Percentiles rank a stretch among this genome's conserved stretches.
Evolutionary conservation across 2,888 invertebrate genomes (phyloP).

Genomic region (Pterostichus madidus): DNA sequence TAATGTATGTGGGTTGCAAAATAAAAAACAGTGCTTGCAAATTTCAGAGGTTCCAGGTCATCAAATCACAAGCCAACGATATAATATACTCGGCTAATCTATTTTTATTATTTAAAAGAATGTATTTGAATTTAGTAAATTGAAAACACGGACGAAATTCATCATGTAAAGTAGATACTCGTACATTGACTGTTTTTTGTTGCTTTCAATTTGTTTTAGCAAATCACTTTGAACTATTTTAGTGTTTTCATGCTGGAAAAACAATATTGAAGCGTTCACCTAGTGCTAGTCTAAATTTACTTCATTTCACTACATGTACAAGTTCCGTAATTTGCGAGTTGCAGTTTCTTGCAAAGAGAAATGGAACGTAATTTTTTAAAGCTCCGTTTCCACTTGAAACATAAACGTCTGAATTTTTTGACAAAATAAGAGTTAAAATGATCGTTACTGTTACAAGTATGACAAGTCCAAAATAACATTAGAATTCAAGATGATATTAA

Average conservation of each 20-base stretch:
- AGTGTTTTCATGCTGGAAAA: constrained; percentile 17
- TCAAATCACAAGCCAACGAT: too few relatives aligned
- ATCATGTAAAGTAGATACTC: constrained; percentile 51
- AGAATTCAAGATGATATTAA: constrained; percentile 10
- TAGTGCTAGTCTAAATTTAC: neutral
- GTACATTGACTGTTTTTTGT: constrained; percentile 20
- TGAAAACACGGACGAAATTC: constrained; percentile 22
- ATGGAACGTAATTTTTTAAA: neutral
- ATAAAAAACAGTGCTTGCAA: too few relatives aligned
- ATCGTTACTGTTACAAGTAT: too few relatives aligned
- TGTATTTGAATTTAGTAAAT: neutral
- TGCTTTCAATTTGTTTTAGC: constrained; percentile 50
- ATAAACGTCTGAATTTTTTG: too few relatives aligned
- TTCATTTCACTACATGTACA: constrained; percentile 20
- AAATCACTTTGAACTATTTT: constrained; percentile 41
- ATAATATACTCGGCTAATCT: neutral
- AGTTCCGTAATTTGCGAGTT: constrained; percentile 5
- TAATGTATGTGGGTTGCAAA: too few relatives aligned
- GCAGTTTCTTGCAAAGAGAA: constrained; percentile 6
- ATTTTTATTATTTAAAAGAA: neutral
- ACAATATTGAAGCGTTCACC: constrained; percentile 20
- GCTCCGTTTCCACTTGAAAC: neutral
- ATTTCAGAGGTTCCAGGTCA: too few relatives aligned
- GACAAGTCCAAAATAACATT: constrained; percentile 1
- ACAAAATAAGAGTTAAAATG: too few relatives aligned